These are phyloP conservation scores for Cyprinodon variegatus DNA, from an alignment of 2,113 vertebrate genomes.

Conservation along the genomic window DNA sequence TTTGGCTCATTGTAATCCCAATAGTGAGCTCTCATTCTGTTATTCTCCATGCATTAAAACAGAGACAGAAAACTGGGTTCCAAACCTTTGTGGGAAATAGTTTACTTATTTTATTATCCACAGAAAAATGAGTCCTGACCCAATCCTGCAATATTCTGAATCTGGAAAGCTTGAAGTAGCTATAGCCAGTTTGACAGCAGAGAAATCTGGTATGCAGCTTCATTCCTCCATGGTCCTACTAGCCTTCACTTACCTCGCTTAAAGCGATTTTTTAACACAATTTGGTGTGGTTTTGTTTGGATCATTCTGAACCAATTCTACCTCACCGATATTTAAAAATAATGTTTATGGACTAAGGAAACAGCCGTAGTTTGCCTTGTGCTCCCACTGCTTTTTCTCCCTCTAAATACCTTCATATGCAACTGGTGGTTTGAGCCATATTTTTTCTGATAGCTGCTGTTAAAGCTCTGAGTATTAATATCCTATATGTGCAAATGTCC, in stretches of 20 bases:
- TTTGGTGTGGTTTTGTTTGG: constrained; percentile 22
- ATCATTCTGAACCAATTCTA: not conserved
- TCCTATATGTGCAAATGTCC: constrained; percentile 36
- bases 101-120: too few relatives aligned
- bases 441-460: constrained; percentile 29
- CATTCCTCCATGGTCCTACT: not conserved
- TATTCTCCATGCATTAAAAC: too few relatives aligned
- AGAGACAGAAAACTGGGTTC: too few relatives aligned
- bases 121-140: not conserved
- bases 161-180: not conserved
- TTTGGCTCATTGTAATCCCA: too few relatives aligned
- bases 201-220: constrained; percentile 16
- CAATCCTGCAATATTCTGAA: not conserved
- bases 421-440: constrained; percentile 21
- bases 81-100: too few relatives aligned
- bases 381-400: constrained; percentile 4
- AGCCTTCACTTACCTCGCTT: constrained; percentile 19
- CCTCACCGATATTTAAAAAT: not conserved
- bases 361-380: not conserved
- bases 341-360: not conserved
- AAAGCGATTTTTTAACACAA: constrained; percentile 1
- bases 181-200: not conserved
- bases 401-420: constrained; percentile 9
- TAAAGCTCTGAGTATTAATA: constrained; percentile 13
- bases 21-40: too few relatives aligned